Percentiles rank a stretch among this genome's conserved stretches.
Conservation (phyloP, 92 coral and sea anemone species). For the Paragorgia papillata region DNA sequence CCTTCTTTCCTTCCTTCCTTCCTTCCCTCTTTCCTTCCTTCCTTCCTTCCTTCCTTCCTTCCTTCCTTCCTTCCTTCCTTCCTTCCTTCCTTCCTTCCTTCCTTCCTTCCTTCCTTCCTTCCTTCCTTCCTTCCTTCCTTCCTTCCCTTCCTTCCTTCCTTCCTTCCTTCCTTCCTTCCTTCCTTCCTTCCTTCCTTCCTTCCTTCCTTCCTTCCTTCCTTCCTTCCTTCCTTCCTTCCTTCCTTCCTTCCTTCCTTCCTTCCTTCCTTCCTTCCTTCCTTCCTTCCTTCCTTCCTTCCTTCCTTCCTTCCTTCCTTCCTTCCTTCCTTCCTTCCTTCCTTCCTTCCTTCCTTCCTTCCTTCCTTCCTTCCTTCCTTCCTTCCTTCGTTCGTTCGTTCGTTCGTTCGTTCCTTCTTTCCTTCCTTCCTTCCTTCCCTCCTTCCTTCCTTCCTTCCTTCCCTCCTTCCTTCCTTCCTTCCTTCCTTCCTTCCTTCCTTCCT, state of each 20-base stretch:
- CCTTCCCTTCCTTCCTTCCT: background rate
- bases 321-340: background rate
- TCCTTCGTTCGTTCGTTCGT: background rate
- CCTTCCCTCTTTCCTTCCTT: background rate
- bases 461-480: conserved; percentile 3
- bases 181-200: conserved; percentile 6
- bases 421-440: conserved; percentile 9
- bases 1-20: background rate
- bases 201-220: background rate
- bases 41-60: too few species aligned
- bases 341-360: background rate
- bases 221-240: background rate
- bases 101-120: background rate
- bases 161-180: conserved; percentile 10
- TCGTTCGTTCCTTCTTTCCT: background rate
- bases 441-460: background rate
- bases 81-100: background rate
- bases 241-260: background rate
- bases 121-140: background rate
- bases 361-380: background rate
- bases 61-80: background rate
- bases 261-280: background rate
- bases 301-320: background rate
- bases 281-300: background rate
- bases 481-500: conserved; percentile 8